Conservation (phyloP, 2,113 vertebrate species). For the Eira barbara region DNA sequence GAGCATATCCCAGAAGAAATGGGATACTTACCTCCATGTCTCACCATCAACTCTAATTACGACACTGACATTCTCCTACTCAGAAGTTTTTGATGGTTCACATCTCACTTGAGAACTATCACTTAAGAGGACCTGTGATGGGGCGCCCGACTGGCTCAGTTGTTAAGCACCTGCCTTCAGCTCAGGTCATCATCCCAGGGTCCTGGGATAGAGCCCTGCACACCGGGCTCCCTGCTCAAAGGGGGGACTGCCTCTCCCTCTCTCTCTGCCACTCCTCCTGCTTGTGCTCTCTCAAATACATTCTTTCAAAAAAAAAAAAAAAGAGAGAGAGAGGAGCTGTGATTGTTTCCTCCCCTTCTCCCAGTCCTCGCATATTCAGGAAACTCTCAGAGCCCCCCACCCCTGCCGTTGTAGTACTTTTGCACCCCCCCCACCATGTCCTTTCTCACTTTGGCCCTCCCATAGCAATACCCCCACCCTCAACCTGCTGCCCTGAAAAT, state of each 20-base stretch:
- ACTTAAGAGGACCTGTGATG: too few species aligned
- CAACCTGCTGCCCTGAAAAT: neutral
- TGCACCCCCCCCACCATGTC: neutral
- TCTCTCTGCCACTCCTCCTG: too few species aligned
- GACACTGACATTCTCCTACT: neutral
- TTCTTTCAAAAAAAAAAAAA: too few species aligned
- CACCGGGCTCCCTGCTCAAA: too few species aligned
- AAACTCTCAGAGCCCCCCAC: neutral
- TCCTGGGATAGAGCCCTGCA: too few species aligned
- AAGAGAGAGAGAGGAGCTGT: too few species aligned
- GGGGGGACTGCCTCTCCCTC: too few species aligned
- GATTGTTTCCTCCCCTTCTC: neutral
- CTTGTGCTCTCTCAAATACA: too few species aligned
- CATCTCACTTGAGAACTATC: neutral
- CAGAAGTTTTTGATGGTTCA: neutral
- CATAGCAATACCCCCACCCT: neutral
- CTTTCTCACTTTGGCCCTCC: neutral
- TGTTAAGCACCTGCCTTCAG: too few species aligned
- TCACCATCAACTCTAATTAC: neutral
- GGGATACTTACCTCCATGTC: neutral
- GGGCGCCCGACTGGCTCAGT: too few species aligned
- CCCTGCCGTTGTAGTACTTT: accelerated
- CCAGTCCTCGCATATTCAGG: neutral
- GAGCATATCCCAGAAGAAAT: neutral
- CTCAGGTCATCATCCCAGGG: too few species aligned